Evolutionary conservation across 2,888 invertebrate species (phyloP).

Genomic region (Melikaiella ostensackeni): DNA sequence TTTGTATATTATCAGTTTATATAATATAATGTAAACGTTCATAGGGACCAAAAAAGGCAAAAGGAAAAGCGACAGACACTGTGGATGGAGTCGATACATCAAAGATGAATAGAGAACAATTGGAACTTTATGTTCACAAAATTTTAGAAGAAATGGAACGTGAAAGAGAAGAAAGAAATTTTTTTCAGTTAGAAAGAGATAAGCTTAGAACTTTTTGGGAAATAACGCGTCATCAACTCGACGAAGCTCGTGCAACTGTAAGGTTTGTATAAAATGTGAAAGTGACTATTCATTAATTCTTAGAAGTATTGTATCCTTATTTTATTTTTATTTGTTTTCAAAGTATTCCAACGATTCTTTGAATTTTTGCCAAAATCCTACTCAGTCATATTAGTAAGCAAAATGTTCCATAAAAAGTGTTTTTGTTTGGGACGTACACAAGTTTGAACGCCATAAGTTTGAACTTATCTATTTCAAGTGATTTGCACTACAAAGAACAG

Average conservation of each 20-base stretch:
- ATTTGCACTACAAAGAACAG: too few species aligned
- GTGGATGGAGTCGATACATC: slow-evolving; percentile 95
- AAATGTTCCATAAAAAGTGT: too few species aligned
- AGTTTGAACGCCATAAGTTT: too few species aligned
- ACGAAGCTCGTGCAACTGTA: slow-evolving; percentile 87
- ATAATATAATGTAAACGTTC: neutral
- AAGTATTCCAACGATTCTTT: too few species aligned
- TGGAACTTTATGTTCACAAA: slow-evolving; percentile 91
- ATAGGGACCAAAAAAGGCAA: slow-evolving; percentile 61
- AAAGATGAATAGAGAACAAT: slow-evolving; percentile 94
- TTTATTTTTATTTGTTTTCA: too few species aligned
- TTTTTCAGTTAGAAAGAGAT: slow-evolving; percentile 96
- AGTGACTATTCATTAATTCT: neutral
- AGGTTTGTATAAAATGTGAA: slow-evolving; percentile 73
- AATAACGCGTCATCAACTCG: slow-evolving; percentile 92
- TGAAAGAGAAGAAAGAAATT: slow-evolving; percentile 96
- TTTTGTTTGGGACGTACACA: too few species aligned
- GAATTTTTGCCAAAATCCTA: too few species aligned
- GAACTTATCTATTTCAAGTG: too few species aligned
- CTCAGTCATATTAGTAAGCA: too few species aligned
- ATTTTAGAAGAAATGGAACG: slow-evolving; percentile 94
- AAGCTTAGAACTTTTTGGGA: slow-evolving; percentile 98
- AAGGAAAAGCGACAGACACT: slow-evolving; percentile 62
- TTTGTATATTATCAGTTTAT: neutral
- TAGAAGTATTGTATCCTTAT: too few species aligned